These are phyloP conservation scores for Neoarius graeffei DNA, from an alignment of 2,113 vertebrate genomes.

Conservation along the genomic window DNA sequence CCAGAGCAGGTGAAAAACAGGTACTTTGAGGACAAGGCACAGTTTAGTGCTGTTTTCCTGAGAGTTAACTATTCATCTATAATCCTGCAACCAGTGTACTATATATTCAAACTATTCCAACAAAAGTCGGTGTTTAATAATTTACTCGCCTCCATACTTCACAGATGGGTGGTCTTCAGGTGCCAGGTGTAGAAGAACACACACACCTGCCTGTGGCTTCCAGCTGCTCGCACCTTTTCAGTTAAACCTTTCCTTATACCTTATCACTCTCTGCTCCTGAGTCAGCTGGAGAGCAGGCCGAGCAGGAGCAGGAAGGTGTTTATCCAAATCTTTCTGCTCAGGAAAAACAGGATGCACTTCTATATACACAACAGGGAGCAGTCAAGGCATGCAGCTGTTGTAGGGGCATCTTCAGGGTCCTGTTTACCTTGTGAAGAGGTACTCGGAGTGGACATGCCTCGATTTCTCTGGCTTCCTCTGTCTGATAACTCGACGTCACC, in stretches of 20 bases:
- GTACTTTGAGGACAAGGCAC: background rate
- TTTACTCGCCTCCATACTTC: background rate
- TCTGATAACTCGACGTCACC: constrained; percentile 2
- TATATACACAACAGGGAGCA: constrained; percentile 39
- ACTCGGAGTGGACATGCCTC: background rate
- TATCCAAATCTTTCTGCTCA: constrained; percentile 10
- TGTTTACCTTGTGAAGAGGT: constrained; percentile 40
- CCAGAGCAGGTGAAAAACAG: background rate
- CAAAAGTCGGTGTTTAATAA: background rate
- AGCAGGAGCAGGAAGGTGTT: background rate
- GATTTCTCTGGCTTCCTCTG: background rate
- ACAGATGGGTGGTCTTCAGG: background rate
- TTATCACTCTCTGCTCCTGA: background rate
- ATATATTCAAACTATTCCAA: background rate
- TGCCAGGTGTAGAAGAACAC: background rate
- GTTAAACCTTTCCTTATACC: background rate
- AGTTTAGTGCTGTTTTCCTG: background rate
- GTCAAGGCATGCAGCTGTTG: constrained; percentile 6
- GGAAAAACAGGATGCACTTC: constrained; percentile 53
- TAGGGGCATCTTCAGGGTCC: constrained; percentile 37
- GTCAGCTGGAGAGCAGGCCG: background rate
- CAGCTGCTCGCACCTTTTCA: background rate
- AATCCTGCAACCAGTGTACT: background rate
- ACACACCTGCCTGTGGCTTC: background rate
- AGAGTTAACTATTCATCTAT: background rate